phyloP scores from a whole-genome alignment of 2,113 vertebrate species.

The Pituophis catenifer region DNA sequence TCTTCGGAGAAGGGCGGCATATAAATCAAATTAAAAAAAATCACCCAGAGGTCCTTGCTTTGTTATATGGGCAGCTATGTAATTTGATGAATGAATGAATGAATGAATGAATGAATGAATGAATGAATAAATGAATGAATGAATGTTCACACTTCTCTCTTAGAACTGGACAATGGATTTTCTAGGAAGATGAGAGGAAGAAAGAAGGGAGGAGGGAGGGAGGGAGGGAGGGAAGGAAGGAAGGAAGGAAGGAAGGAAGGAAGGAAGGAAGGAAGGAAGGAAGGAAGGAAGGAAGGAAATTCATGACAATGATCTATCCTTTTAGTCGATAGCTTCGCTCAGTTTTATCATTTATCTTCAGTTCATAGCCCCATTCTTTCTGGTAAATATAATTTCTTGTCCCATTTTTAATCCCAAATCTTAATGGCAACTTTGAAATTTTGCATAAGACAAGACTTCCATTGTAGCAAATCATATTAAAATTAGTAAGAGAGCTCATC shows the following conservation, averaged over 20 bases:
- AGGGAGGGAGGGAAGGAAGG: too few species aligned
- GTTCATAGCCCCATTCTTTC: neutral
- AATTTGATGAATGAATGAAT: too few species aligned
- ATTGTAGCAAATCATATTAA: neutral
- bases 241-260: too few species aligned
- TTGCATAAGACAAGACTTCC: neutral
- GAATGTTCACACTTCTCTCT: neutral
- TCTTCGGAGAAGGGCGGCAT: too few species aligned
- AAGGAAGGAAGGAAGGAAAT: neutral
- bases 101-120: too few species aligned
- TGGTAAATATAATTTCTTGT: neutral
- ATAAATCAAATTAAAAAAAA: too few species aligned
- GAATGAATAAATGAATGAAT: too few species aligned
- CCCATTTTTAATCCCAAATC: neutral
- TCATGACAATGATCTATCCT: neutral
- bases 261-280: too few species aligned
- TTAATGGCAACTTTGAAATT: neutral
- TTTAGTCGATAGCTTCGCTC: neutral
- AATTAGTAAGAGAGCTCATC: neutral
- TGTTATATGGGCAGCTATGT: too few species aligned
- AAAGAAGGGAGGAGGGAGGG: too few species aligned
- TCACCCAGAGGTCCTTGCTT: too few species aligned
- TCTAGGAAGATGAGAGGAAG: neutral
- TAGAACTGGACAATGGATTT: neutral
- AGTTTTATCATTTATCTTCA: neutral